Conservation (phyloP, 2,797 vertebrate genomes). For the Cirrhinus mrigala region DNA sequence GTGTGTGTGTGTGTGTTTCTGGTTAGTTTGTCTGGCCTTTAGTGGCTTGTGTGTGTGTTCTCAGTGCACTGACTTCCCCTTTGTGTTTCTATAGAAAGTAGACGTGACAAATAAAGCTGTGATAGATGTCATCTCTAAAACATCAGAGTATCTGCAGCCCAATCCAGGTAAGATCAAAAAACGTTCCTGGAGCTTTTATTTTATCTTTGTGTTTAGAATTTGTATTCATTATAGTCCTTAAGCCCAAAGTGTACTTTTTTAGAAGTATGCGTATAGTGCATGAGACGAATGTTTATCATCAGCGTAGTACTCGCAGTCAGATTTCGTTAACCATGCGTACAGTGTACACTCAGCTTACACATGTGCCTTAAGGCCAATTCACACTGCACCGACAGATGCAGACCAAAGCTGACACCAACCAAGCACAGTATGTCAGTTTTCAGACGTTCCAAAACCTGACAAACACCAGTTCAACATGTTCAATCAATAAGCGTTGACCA, state of each 20-base stretch:
- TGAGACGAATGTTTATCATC: neutral
- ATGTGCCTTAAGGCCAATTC: no score
- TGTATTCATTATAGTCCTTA: neutral
- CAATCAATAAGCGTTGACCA: no score
- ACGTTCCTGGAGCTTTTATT: neutral
- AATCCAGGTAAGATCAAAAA: conserved; percentile 88
- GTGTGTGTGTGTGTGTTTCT: no score
- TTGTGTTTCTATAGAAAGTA: conserved; percentile 87
- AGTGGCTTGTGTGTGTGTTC: conserved; percentile 2
- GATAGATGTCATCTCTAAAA: conserved; percentile 92
- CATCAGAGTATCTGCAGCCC: conserved; percentile 96
- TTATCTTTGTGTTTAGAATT: neutral
- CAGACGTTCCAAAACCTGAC: no score
- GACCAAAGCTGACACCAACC: no score
- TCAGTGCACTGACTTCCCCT: conserved; percentile 13
- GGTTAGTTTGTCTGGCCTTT: neutral
- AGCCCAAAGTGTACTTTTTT: neutral
- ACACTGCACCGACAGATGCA: no score
- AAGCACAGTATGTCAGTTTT: no score
- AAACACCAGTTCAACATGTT: no score
- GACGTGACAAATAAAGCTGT: conserved; percentile 98
- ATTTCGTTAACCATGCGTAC: no score
- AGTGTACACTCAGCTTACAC: no score
- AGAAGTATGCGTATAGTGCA: neutral
- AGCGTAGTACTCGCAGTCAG: neutral